phyloP scores from a whole-genome alignment of 2,113 vertebrate species.

The Dipodomys stephensi region DNA sequence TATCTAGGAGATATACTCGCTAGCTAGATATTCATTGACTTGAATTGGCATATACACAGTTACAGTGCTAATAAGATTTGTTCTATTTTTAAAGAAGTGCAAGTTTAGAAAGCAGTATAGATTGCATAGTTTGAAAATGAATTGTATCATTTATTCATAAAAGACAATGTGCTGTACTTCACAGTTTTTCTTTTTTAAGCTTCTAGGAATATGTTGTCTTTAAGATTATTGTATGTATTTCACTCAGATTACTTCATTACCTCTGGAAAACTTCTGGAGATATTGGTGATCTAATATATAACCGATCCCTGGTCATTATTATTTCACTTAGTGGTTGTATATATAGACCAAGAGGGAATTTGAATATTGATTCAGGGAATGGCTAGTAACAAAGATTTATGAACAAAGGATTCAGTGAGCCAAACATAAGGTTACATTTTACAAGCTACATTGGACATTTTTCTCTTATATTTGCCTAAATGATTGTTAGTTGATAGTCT shows the following conservation, averaged over 20 bases:
- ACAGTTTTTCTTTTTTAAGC: conserved; percentile 30
- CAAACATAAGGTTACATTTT: conserved; percentile 86
- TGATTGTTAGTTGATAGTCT: conserved; percentile 77
- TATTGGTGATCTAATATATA: conserved; percentile 88
- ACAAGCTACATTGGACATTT: conserved; percentile 83
- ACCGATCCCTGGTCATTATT: conserved; percentile 89
- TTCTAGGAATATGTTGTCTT: conserved; percentile 48
- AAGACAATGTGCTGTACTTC: background rate
- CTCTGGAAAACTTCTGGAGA: conserved; percentile 82
- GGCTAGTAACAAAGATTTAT: conserved; percentile 94
- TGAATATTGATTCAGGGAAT: conserved; percentile 94
- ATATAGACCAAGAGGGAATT: conserved; percentile 92
- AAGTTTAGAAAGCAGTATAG: background rate
- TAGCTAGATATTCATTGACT: conserved; percentile 35
- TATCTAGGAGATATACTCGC: background rate
- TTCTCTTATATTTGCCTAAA: conserved; percentile 84
- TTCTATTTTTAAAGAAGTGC: conserved; percentile 13
- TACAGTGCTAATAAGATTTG: background rate
- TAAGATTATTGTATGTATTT: conserved; percentile 75
- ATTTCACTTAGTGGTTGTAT: conserved; percentile 93
- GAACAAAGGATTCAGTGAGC: conserved; percentile 87
- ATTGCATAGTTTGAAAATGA: background rate
- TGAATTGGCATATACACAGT: background rate
- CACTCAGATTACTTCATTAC: conserved; percentile 79
- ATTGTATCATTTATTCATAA: conserved; percentile 33